A percentile compares a stretch with the other conserved stretches of the same genome.
phyloP scores from a whole-genome alignment of 2,113 vertebrate genomes.

The Symphodus melops region DNA sequence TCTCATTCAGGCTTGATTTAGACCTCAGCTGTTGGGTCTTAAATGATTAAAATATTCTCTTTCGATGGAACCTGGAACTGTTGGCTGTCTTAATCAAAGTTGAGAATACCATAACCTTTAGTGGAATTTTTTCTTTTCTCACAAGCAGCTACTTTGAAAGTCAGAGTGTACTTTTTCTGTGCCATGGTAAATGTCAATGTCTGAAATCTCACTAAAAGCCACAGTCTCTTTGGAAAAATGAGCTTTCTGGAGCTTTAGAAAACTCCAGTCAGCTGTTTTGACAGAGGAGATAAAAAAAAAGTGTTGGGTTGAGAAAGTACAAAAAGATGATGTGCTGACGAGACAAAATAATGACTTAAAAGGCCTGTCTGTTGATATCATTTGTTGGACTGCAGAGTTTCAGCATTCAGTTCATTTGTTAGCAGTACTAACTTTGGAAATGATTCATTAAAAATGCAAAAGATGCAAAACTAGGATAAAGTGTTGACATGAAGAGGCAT shows the following conservation, averaged over 20 bases:
- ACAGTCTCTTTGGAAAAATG: slow-evolving; percentile 32
- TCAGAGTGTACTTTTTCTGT: slow-evolving; percentile 15
- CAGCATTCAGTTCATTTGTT: too few species aligned
- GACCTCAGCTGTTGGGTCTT: slow-evolving; percentile 36
- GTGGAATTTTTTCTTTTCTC: slow-evolving; percentile 18
- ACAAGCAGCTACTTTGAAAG: slow-evolving; percentile 24
- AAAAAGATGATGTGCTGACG: slow-evolving; percentile 30
- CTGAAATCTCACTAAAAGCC: slow-evolving; percentile 28
- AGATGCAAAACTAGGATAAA: too few species aligned
- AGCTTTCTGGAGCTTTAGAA: slow-evolving; percentile 27
- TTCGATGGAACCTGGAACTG: slow-evolving; percentile 9
- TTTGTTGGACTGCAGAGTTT: slow-evolving; percentile 3
- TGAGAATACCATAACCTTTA: slow-evolving; percentile 14
- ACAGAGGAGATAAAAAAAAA: slow-evolving; percentile 33
- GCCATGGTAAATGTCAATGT: slow-evolving; percentile 37
- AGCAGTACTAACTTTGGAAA: too few species aligned
- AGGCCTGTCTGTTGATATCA: slow-evolving; percentile 3
- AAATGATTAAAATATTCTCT: slow-evolving; percentile 17
- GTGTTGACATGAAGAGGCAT: too few species aligned
- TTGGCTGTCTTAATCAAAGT: neutral
- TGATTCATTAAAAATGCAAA: too few species aligned
- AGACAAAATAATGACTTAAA: neutral
- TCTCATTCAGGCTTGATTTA: slow-evolving; percentile 11
- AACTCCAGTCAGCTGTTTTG: slow-evolving; percentile 46
- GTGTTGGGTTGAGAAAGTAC: slow-evolving; percentile 1